Percentiles rank a stretch among this genome's conserved stretches.
These are phyloP conservation scores for Schizopygopsis malacanthus DNA, from an alignment of 2,797 vertebrate genomes.

Conservation along the genomic window DNA sequence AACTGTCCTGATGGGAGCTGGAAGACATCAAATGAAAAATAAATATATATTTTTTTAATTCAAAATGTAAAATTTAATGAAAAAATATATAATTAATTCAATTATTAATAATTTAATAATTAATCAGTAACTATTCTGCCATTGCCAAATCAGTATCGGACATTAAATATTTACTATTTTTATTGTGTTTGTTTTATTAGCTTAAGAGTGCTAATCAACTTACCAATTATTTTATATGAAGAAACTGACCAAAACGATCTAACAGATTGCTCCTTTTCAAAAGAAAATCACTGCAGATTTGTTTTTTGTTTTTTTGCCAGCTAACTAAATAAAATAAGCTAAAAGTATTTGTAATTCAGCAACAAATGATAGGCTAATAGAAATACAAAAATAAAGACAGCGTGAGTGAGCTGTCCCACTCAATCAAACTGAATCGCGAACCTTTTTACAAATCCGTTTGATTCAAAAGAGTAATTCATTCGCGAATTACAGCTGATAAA, in stretches of 20 bases:
- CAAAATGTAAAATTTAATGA: neutral
- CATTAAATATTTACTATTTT: neutral
- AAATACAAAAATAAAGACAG: neutral
- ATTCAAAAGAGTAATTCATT: neutral
- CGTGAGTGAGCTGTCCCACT: neutral
- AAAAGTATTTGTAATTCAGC: neutral
- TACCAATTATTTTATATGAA: neutral
- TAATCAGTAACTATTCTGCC: neutral
- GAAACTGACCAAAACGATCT: neutral
- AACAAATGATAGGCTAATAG: neutral
- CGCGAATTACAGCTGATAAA: too few species aligned
- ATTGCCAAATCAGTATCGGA: neutral
- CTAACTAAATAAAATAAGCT: neutral
- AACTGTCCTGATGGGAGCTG: conserved; percentile 60
- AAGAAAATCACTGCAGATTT: neutral
- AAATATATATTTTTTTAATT: too few species aligned
- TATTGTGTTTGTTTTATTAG: neutral
- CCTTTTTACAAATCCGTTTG: neutral
- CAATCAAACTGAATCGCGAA: neutral
- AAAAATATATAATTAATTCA: neutral
- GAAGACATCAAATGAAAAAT: neutral
- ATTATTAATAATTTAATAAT: neutral
- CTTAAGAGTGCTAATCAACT: neutral
- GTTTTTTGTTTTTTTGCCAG: too few species aligned
- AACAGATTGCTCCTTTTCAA: neutral